Conservation (phyloP, 2,113 vertebrate species). For the Noctilio leporinus region DNA sequence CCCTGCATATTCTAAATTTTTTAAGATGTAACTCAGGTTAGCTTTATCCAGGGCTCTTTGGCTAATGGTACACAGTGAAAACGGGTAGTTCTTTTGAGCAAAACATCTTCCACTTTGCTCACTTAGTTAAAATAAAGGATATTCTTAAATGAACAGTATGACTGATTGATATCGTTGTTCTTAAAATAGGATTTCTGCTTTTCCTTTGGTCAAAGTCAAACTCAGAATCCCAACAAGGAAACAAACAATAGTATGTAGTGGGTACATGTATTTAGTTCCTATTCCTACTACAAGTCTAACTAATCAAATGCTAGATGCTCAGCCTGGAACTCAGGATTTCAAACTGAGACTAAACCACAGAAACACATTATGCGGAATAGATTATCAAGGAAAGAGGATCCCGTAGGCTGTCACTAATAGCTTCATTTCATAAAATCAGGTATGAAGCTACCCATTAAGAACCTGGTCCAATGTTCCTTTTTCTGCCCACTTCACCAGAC, state of each 20-base stretch:
- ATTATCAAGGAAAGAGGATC: background rate
- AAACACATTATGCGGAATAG: background rate
- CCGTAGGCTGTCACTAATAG: background rate
- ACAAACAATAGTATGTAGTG: background rate
- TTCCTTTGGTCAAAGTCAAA: background rate
- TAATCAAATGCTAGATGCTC: background rate
- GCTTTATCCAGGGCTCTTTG: background rate
- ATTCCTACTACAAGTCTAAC: background rate
- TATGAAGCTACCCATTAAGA: background rate
- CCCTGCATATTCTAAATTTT: background rate
- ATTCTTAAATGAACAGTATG: background rate
- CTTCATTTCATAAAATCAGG: constrained; percentile 30
- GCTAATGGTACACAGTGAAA: background rate
- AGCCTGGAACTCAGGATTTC: constrained; percentile 25
- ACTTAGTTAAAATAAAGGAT: background rate
- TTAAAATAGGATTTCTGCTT: background rate
- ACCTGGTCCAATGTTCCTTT: background rate
- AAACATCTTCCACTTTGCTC: background rate
- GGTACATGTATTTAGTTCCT: background rate
- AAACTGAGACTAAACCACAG: background rate
- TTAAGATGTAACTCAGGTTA: background rate
- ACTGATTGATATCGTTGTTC: background rate
- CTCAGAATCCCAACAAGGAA: constrained; percentile 3
- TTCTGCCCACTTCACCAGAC: background rate
- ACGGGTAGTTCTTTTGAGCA: background rate